Conservation (phyloP, 2,113 vertebrate genomes). For the Gobio gobio region DNA sequence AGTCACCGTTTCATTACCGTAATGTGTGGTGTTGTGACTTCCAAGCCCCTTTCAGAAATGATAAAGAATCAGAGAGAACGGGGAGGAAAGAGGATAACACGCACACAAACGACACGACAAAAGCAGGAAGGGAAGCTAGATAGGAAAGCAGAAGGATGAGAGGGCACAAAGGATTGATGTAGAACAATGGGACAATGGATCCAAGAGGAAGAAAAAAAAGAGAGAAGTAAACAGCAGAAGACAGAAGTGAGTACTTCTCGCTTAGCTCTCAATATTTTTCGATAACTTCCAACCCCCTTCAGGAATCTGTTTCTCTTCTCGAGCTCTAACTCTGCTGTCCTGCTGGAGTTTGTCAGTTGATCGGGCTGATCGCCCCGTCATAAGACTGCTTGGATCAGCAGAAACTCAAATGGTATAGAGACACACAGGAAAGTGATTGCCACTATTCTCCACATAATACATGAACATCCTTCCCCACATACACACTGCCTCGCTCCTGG, state of each 20-base stretch:
- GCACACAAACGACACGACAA: slow-evolving; percentile 8
- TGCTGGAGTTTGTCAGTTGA: neutral
- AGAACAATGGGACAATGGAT: slow-evolving; percentile 22
- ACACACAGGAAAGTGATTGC: slow-evolving; percentile 42
- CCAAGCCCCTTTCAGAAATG: slow-evolving; percentile 19
- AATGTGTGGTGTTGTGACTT: slow-evolving; percentile 35
- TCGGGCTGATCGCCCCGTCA: slow-evolving; percentile 5
- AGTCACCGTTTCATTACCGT: slow-evolving; percentile 44
- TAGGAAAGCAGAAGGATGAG: slow-evolving; percentile 11
- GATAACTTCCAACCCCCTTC: neutral
- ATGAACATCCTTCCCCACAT: neutral
- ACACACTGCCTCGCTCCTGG: neutral
- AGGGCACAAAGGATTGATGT: neutral
- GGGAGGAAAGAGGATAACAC: neutral
- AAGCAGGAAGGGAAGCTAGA: neutral
- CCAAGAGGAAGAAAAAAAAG: neutral
- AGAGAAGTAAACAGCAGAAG: neutral
- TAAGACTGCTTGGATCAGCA: slow-evolving; percentile 53
- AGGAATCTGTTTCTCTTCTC: neutral
- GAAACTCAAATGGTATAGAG: slow-evolving; percentile 35
- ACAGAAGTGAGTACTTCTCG: neutral
- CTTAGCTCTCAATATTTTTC: neutral
- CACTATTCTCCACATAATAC: slow-evolving; percentile 34
- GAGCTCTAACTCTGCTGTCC: slow-evolving; percentile 22
- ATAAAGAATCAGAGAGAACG: neutral